Evolutionary conservation across 2,113 vertebrate species (phyloP).

Genomic region (Thalassoma bifasciatum): DNA sequence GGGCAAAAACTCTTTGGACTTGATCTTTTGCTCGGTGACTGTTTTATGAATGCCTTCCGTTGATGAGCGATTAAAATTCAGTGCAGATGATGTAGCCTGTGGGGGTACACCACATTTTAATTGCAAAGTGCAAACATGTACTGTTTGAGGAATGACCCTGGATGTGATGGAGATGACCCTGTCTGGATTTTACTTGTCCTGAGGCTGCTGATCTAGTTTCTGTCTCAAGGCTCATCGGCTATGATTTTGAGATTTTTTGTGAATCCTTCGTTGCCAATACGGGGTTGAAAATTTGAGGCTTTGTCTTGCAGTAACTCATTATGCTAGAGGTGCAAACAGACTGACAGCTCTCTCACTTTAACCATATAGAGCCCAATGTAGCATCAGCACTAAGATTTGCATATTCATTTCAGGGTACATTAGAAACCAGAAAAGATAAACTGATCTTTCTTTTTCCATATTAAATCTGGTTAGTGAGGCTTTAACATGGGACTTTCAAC

Average conservation of each 20-base stretch:
- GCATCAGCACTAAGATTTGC: too few relatives aligned
- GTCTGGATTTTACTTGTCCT: conserved; percentile 30
- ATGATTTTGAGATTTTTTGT: conserved; percentile 31
- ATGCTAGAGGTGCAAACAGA: not conserved
- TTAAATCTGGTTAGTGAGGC: too few relatives aligned
- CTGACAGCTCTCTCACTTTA: not conserved
- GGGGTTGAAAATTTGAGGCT: not conserved
- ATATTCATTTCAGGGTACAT: too few relatives aligned
- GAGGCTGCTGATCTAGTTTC: conserved; percentile 21
- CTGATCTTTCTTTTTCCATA: too few relatives aligned
- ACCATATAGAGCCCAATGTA: too few relatives aligned
- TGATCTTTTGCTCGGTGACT: conserved; percentile 56
- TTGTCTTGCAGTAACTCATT: conserved; percentile 13
- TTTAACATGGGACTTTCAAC: too few relatives aligned
- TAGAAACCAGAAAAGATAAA: too few relatives aligned
- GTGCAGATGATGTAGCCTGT: conserved; percentile 49
- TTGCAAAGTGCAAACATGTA: conserved; percentile 48
- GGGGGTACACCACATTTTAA: conserved; percentile 59
- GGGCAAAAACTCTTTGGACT: conserved; percentile 59
- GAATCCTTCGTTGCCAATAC: conserved; percentile 19
- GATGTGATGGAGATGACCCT: conserved; percentile 26
- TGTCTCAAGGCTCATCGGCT: conserved; percentile 15
- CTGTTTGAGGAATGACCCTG: conserved; percentile 38
- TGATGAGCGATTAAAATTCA: conserved; percentile 62
- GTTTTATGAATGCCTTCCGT: conserved; percentile 3